Evolutionary conservation across 2,113 vertebrate genomes (phyloP).

Genomic region (Phrynosoma blainvillii): DNA sequence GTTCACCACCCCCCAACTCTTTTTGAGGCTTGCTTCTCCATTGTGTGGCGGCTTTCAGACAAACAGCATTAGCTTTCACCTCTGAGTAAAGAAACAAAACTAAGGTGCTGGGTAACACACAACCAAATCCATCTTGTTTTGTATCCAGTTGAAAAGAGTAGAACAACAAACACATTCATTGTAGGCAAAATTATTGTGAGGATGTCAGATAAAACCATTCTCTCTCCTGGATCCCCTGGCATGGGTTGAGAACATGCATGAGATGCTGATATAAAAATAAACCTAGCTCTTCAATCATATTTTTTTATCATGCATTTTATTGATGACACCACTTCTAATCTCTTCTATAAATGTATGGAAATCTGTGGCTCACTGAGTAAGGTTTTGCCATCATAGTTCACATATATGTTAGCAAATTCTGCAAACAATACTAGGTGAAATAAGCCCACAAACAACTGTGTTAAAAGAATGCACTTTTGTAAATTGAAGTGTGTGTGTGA

Average conservation of each 20-base stretch:
- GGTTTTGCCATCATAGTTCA: constrained; percentile 26
- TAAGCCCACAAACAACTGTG: constrained; percentile 16
- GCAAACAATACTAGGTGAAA: constrained; percentile 26
- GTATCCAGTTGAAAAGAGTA: not conserved
- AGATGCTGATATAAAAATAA: constrained; percentile 66
- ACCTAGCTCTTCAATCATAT: constrained; percentile 50
- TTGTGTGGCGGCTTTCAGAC: not conserved
- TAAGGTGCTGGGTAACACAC: not conserved
- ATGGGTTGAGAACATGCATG: constrained; percentile 47
- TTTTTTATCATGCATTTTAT: constrained; percentile 56
- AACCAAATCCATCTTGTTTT: not conserved
- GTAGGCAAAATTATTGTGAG: not conserved
- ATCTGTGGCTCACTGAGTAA: constrained; percentile 58
- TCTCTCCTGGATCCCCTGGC: constrained; percentile 21
- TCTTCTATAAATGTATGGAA: constrained; percentile 62
- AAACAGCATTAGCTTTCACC: not conserved
- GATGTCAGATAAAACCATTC: not conserved
- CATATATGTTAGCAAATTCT: constrained; percentile 57
- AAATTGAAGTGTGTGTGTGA: constrained; percentile 17
- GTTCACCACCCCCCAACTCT: not conserved
- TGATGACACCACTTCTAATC: constrained; percentile 56
- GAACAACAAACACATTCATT: not conserved
- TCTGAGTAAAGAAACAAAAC: not conserved
- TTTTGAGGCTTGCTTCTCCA: not conserved
- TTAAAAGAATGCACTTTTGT: constrained; percentile 9